A percentile compares a stretch with the other conserved stretches of the same genome.
Evolutionary conservation across 2,113 vertebrate species (phyloP).

Genomic region (Muntiacus muntjak): DNA sequence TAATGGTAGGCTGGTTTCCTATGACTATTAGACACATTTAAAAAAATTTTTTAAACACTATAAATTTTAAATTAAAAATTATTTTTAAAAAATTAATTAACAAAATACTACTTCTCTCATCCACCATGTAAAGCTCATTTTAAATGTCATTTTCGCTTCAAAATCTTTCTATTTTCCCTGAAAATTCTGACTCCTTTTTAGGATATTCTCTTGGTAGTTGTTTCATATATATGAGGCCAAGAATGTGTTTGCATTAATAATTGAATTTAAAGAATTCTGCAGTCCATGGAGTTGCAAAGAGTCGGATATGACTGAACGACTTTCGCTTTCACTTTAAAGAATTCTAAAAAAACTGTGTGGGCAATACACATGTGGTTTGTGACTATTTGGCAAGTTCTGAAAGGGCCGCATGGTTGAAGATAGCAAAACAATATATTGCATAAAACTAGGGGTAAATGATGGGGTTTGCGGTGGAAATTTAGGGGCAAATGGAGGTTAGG

Average conservation of each 20-base stretch:
- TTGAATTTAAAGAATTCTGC: neutral
- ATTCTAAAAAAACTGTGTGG: neutral
- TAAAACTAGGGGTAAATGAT: neutral
- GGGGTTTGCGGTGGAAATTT: neutral
- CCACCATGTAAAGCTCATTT: neutral
- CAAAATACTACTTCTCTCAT: neutral
- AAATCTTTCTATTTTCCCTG: neutral
- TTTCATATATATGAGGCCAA: neutral
- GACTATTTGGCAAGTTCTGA: neutral
- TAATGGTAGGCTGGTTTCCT: neutral
- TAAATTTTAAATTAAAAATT: neutral
- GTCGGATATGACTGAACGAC: accelerated
- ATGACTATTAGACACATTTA: neutral
- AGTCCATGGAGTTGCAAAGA: neutral
- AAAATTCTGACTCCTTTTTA: neutral
- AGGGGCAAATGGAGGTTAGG: neutral
- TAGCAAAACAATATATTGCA: neutral
- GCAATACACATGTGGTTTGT: neutral
- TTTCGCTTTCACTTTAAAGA: neutral
- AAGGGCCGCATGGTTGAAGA: neutral
- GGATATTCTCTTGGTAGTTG: neutral
- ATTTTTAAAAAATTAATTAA: no score
- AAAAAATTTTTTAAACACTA: neutral
- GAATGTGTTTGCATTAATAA: neutral
- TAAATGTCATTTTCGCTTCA: neutral